Evolutionary conservation across 2,888 invertebrate genomes (phyloP).

Genomic region (Melinopterus prodromus): DNA sequence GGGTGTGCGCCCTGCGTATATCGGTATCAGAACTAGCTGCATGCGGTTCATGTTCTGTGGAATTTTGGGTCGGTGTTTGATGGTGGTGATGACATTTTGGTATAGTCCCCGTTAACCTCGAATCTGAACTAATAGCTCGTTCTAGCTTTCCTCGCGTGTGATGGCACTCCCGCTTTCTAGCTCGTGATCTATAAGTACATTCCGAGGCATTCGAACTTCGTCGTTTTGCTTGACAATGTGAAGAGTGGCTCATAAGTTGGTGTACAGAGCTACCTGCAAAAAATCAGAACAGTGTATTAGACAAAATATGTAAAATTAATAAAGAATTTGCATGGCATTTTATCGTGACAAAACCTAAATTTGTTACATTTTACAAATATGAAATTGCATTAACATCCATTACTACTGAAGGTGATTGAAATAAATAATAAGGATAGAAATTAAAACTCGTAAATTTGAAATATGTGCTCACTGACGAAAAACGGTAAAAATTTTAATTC

Average conservation of each 20-base stretch:
- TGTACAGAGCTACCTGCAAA: constrained; percentile 53
- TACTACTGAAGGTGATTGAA: no score
- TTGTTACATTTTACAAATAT: no score
- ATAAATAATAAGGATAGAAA: no score
- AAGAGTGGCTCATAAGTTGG: constrained; percentile 49
- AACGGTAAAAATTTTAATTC: no score
- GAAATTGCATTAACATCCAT: no score
- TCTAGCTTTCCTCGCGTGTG: constrained; percentile 51
- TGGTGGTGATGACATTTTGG: constrained; percentile 45
- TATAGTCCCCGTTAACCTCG: constrained; percentile 54
- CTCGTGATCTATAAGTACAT: constrained; percentile 53
- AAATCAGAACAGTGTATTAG: neutral
- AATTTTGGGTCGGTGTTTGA: constrained; percentile 49
- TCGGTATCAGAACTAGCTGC: constrained; percentile 54
- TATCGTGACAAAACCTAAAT: no score
- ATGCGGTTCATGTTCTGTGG: constrained; percentile 52
- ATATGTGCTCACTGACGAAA: no score
- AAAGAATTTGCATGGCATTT: no score
- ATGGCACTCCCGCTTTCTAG: constrained; percentile 53
- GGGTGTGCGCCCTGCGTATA: constrained; percentile 46
- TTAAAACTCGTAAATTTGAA: no score
- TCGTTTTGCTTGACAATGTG: constrained; percentile 48
- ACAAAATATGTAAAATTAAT: no score
- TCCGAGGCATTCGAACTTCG: constrained; percentile 61
- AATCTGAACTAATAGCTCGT: constrained; percentile 57